phyloP scores from a whole-genome alignment of 2,888 invertebrate genomes.

The Seira sanloemensis region DNA sequence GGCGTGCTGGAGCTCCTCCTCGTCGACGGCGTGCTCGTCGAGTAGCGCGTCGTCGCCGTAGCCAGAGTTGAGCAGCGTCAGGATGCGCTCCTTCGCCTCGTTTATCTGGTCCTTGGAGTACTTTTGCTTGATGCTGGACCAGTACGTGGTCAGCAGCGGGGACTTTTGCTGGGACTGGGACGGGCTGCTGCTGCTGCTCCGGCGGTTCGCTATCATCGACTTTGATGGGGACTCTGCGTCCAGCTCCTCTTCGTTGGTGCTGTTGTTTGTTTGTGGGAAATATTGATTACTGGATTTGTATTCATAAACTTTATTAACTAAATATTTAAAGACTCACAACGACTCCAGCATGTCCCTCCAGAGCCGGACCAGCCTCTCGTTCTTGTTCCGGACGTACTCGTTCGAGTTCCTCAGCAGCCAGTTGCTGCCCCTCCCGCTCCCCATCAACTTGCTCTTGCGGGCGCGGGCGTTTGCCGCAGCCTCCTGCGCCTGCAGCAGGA shows the following conservation, averaged over 20 bases:
- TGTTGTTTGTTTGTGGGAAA: too few species aligned
- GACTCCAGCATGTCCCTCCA: conserved; percentile 23
- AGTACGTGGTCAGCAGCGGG: conserved; percentile 34
- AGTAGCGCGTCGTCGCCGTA: conserved; percentile 27
- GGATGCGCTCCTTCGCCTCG: conserved; percentile 63
- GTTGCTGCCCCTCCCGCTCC: background rate
- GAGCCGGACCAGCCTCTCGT: background rate
- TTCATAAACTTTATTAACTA: too few species aligned
- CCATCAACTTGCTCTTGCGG: too few species aligned
- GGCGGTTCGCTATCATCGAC: background rate
- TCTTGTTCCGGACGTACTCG: conserved; percentile 20
- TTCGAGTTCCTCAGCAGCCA: conserved; percentile 30
- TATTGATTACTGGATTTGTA: too few species aligned
- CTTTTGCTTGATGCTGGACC: conserved; percentile 63
- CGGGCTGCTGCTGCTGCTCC: background rate
- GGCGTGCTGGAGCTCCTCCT: background rate
- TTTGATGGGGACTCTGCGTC: too few species aligned
- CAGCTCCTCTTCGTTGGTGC: too few species aligned
- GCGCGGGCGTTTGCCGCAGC: too few species aligned
- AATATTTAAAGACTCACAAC: conserved; percentile 22
- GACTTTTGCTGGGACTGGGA: conserved; percentile 10
- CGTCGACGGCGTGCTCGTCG: background rate
- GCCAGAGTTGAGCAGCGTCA: conserved; percentile 26
- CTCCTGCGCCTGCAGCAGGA: background rate
- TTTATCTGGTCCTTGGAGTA: conserved; percentile 64